Conservation (phyloP, 2,888 invertebrate species). For the Dynastes grantii region DNA sequence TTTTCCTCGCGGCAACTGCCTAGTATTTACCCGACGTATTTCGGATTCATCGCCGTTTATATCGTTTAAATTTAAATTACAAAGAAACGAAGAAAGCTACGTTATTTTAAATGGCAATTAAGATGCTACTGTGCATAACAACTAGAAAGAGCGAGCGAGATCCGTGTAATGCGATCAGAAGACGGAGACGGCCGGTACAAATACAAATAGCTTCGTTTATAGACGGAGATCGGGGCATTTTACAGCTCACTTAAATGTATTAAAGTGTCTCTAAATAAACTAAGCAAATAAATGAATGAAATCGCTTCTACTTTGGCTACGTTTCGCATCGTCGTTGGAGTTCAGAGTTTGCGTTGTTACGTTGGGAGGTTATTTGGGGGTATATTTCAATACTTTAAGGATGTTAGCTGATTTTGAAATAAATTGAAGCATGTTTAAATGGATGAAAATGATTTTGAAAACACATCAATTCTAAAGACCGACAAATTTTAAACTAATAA, state of each 20-base stretch:
- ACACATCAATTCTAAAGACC: no score
- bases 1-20: constrained; percentile 11
- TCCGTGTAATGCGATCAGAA: constrained; percentile 6
- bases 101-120: constrained; percentile 66
- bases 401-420: no score
- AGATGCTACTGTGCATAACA: constrained; percentile 64
- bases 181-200: constrained; percentile 43
- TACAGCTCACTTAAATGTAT: constrained; percentile 54
- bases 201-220: constrained; percentile 54
- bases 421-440: no score
- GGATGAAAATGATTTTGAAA: no score
- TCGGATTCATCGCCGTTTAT: constrained; percentile 54
- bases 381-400: no score
- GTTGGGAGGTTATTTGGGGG: no score
- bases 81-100: constrained; percentile 61
- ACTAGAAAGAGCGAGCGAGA: constrained; percentile 48
- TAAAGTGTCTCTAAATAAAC: constrained; percentile 53
- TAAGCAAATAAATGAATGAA: constrained; percentile 52
- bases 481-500: no score
- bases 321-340: background rate
- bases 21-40: constrained; percentile 45
- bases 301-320: constrained; percentile 5
- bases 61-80: constrained; percentile 64
- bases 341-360: background rate
- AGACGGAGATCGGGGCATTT: constrained; percentile 53